These are phyloP conservation scores for Vimba vimba DNA, from an alignment of 2,113 vertebrate genomes.

Conservation along the genomic window DNA sequence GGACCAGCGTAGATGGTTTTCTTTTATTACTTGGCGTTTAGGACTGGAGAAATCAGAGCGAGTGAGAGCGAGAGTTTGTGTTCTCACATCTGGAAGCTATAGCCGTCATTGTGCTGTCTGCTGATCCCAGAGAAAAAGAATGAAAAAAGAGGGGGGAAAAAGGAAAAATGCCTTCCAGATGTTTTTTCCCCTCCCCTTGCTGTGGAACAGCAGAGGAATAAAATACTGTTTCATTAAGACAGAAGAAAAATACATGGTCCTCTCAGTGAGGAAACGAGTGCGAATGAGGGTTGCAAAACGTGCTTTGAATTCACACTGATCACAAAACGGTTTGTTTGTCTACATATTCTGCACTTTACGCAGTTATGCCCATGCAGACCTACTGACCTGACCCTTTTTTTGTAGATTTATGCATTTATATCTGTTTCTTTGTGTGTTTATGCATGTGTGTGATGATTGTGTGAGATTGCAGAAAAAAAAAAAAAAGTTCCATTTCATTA, in stretches of 20 bases:
- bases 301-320: slow-evolving; percentile 44
- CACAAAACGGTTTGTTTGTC: slow-evolving; percentile 43
- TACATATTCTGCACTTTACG: slow-evolving; percentile 36
- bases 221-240: slow-evolving; percentile 66
- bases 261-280: slow-evolving; percentile 32
- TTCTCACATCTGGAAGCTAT: slow-evolving; percentile 77
- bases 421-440: neutral
- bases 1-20: neutral
- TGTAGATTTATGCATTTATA: neutral
- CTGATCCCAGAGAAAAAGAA: slow-evolving; percentile 65
- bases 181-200: slow-evolving; percentile 76
- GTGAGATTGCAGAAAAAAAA: neutral
- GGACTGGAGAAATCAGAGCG: slow-evolving; percentile 28
- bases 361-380: slow-evolving; percentile 8
- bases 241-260: slow-evolving; percentile 69
- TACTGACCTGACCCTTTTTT: slow-evolving; percentile 47
- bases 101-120: slow-evolving; percentile 78
- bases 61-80: slow-evolving; percentile 61
- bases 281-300: neutral
- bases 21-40: neutral
- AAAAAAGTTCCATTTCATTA: too few species aligned
- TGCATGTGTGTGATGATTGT: neutral
- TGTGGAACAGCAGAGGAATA: slow-evolving; percentile 69
- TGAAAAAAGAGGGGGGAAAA: slow-evolving; percentile 55
- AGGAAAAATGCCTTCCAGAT: slow-evolving; percentile 81